Evolutionary conservation across 2,888 invertebrate genomes (phyloP).

Genomic region (Venusia cambrica): DNA sequence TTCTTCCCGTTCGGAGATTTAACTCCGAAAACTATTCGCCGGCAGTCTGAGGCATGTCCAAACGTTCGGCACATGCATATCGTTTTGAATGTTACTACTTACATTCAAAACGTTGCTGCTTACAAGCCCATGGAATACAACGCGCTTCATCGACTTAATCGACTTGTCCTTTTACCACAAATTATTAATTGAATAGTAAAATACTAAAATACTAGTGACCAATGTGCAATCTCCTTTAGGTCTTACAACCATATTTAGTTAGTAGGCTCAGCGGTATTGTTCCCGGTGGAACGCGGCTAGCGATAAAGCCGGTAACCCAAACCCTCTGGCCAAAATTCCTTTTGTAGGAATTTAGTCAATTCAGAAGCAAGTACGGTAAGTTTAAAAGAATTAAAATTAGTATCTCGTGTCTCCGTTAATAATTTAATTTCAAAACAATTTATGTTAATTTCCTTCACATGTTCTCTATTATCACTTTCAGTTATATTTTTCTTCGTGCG

Average conservation of each 20-base stretch:
- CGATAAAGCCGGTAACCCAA: slow-evolving; percentile 10
- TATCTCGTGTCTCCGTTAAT: slow-evolving; percentile 10
- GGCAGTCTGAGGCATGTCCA: too few species aligned
- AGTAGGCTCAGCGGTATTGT: slow-evolving; percentile 2
- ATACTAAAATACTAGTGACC: too few species aligned
- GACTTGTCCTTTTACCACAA: too few species aligned
- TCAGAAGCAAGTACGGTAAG: slow-evolving; percentile 5
- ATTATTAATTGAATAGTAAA: too few species aligned
- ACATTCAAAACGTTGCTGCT: too few species aligned
- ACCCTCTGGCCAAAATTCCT: slow-evolving; percentile 17
- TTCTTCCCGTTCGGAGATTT: too few species aligned
- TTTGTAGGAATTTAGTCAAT: slow-evolving; percentile 10
- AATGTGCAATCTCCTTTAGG: neutral
- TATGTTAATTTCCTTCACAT: slow-evolving; percentile 16
- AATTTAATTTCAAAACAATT: slow-evolving; percentile 14
- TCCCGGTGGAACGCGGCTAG: slow-evolving; percentile 7
- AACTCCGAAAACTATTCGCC: too few species aligned
- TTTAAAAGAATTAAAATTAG: slow-evolving; percentile 21
- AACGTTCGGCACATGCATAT: too few species aligned
- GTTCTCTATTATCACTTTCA: slow-evolving; percentile 10
- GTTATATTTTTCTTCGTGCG: slow-evolving; percentile 11
- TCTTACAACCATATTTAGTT: slow-evolving; percentile 4
- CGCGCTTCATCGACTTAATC: too few species aligned
- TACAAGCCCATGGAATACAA: too few species aligned
- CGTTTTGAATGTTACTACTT: too few species aligned